Evolutionary conservation across 2,797 vertebrate species (phyloP), one percentile per base, ranked within the genome.

Genomic region (Tarsius wallacei): DNA sequence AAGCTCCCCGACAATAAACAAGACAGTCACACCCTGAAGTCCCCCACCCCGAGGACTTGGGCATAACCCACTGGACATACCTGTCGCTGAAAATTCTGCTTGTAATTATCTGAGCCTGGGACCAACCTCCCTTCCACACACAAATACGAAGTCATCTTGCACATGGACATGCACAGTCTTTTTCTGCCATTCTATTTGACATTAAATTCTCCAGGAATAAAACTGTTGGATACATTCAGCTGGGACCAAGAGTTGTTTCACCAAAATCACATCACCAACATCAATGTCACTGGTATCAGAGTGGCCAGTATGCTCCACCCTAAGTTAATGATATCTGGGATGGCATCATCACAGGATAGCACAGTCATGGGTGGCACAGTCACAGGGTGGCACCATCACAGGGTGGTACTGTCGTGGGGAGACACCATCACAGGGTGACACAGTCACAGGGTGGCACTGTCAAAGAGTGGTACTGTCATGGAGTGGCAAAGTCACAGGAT

Each of bases 261-360:
- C 33, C 33, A 33, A 4, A 66, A 57, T n/a, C 93, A 2, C 0
- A 1, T 49, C 77, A 28, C 28, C 49, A 33, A 12, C 1, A 2
- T 66, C 77, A 28, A 47, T 2, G 33, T 33, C 77, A 42, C 64
- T 1, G 26, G 55, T 26, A 49, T 31, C 8, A 9, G 17, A 2
- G 47, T n/a, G 15, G 47, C 42, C 0, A 12, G 9, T 16, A 16
- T 4, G 21, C 66, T 74, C 57, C 0, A 7, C 76, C 4, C 1
- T 5, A 19, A 1, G 26, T 1, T 9, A 19, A 2, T 2, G 31
- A 49, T 49, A 21, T 6, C 57, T 10, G 3, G 1, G 59, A 13
- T 5, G 12, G 53, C 53, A 33, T 51, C 14, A 31, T 78, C 31
- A 53, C 74, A 0, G 1, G 49, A 16, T 78, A 55, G n/a, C 77